Evolutionary conservation across 1,140 invertebrate species (phyloP).

Genomic region (Gonatopus flavifemur): DNA sequence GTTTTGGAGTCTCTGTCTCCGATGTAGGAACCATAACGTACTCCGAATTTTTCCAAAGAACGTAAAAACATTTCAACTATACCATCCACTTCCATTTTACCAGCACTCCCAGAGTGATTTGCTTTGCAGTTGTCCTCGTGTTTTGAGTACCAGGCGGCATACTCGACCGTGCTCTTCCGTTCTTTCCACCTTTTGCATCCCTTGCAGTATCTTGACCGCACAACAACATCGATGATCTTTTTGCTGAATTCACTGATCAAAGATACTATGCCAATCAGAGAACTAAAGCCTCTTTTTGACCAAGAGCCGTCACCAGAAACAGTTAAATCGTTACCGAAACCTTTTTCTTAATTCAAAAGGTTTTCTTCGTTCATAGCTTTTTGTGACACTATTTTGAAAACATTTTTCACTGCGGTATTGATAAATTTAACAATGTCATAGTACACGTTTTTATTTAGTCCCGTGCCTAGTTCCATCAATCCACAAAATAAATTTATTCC

Average conservation of each 20-base stretch:
- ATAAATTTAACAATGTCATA: not conserved
- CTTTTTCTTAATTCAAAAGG: not conserved
- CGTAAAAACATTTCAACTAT: constrained; percentile 5
- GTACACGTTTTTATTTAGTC: not conserved
- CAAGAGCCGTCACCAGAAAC: constrained; percentile 29
- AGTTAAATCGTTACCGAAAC: constrained; percentile 15
- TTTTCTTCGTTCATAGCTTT: constrained; percentile 9
- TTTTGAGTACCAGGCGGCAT: not conserved
- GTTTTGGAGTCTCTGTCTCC: constrained; percentile 6
- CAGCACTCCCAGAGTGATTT: not conserved
- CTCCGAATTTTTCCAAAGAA: not conserved
- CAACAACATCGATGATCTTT: constrained; percentile 21
- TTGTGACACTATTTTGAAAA: not conserved
- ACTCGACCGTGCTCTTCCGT: not conserved
- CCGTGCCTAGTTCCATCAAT: no score
- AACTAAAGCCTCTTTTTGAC: constrained; percentile 27
- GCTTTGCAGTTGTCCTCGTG: not conserved
- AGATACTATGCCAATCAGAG: constrained; percentile 21
- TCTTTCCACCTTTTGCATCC: no score
- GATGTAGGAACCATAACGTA: constrained; percentile 3
- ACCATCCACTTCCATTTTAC: constrained; percentile 9
- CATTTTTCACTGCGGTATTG: not conserved
- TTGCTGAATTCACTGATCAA: constrained; percentile 22
- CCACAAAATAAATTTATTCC: no score
- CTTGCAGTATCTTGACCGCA: constrained; percentile 10